Evolutionary conservation across 2,888 invertebrate species (phyloP), one percentile per base, ranked within the genome.

Genomic region (Carcina quercana): DNA sequence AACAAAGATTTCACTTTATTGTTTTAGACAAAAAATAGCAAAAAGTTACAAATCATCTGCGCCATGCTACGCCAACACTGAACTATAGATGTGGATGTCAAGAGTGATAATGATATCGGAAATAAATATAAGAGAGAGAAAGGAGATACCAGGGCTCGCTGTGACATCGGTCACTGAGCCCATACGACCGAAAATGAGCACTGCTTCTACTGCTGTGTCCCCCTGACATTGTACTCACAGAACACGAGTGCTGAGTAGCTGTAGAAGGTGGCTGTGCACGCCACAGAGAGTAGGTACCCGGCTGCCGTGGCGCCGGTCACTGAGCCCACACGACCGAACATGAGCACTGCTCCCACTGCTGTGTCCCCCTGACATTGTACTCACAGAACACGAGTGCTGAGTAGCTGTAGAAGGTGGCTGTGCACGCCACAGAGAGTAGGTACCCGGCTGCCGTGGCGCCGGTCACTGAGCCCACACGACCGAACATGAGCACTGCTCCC

Each of bases 321-420:
- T 0, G 89, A 89, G 0, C 90, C 90, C 17, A 88, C 42, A 22
- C 90, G 78, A 1, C 90, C 91, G 25, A 86, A 80, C 68, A 87
- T 87, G 47, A 89, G 63, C 27, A 86, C 82, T n/a, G 87, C 74
- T 13, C 88, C 88, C 15, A 90, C 79, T 0, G 89, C 89, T 22
- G 89, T 85, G 0, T n/a, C n/a, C 87, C 90, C 37, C 87, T 88
- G 57, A 41, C 38, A 28, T 5, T 17, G 5, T 5, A 5, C 7
- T 17, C 17, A 87, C 75, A 37, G 32, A 86, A 59, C 13, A 86
- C 65, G 14, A 86, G 57, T 1, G 53, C 54, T 1, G 87, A 74
- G 43, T 89, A 88, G 1, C 85, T 71, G 45, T 88, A 86, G 56
- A 90, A 86, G 1, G 89, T 88, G 26, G 85, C 57, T 27, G 82